These are phyloP conservation scores for Cacoxenus indagator DNA, from an alignment of 2,888 invertebrate species.

Conservation along the genomic window DNA sequence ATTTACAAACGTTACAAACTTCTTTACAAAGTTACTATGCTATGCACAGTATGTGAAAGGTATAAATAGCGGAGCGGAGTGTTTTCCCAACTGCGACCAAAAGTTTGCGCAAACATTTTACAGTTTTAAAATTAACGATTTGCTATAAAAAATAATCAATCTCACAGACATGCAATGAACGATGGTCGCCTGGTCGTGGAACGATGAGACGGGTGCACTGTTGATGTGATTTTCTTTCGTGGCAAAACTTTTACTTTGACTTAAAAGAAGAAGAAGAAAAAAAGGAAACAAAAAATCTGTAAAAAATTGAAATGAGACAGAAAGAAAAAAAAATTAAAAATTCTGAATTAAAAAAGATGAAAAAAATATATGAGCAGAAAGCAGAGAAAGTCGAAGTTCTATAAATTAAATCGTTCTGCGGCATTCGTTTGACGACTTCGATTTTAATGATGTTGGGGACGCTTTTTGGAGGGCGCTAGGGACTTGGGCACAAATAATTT, in stretches of 20 bases:
- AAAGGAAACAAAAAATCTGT: no score
- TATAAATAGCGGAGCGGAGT: background rate
- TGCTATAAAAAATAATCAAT: constrained; percentile 20
- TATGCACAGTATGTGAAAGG: no score
- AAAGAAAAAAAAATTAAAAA: background rate
- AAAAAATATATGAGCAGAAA: background rate
- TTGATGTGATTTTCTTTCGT: background rate
- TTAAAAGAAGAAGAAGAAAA: no score
- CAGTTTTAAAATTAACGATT: constrained; percentile 24
- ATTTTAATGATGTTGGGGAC: background rate
- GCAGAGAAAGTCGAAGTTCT: background rate
- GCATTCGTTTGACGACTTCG: background rate
- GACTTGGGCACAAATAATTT: constrained; percentile 22
- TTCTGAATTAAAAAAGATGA: background rate
- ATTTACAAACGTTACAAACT: no score
- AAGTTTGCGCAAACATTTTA: constrained; percentile 12
- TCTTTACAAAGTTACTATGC: no score
- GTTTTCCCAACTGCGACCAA: background rate
- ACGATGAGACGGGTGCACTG: background rate
- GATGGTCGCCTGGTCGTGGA: background rate
- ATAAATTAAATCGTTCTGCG: background rate
- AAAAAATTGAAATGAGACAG: no score
- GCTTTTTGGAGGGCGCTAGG: background rate
- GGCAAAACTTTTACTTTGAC: background rate
- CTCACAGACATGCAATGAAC: constrained; percentile 10